Conservation (phyloP, 2,113 vertebrate genomes). For the Procapra przewalskii region DNA sequence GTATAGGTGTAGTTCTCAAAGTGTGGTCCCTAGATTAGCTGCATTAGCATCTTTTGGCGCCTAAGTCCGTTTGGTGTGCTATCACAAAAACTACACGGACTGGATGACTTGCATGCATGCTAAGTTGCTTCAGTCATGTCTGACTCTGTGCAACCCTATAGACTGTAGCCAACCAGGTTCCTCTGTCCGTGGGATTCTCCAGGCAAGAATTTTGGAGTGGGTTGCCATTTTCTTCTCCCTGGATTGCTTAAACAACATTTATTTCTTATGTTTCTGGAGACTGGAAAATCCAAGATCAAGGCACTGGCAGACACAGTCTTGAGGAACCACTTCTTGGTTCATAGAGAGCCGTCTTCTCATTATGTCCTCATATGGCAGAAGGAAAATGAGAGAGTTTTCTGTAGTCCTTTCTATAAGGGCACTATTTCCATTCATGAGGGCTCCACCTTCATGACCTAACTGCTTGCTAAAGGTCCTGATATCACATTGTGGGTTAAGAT, state of each 20-base stretch:
- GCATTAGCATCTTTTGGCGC: not conserved
- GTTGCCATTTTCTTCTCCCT: not conserved
- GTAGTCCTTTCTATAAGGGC: not conserved
- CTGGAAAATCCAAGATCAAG: not conserved
- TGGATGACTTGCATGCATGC: not conserved
- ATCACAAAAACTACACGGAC: not conserved
- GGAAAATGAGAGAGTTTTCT: not conserved
- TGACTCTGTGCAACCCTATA: not conserved
- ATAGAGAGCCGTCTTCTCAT: fast-evolving
- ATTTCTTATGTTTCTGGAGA: not conserved
- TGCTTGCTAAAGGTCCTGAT: not conserved
- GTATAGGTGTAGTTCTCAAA: not conserved
- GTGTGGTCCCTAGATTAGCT: not conserved
- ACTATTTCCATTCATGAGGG: not conserved
- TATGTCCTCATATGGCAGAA: not conserved
- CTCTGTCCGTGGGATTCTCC: not conserved
- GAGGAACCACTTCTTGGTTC: not conserved
- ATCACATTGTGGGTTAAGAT: not conserved
- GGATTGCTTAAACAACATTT: not conserved
- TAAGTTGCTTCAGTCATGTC: not conserved
- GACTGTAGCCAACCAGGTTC: not conserved
- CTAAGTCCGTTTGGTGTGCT: not conserved
- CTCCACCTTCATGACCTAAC: not conserved
- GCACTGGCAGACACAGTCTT: not conserved
- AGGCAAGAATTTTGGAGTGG: not conserved